Evolutionary conservation across 2,113 vertebrate species (phyloP), one percentile per base, ranked within the genome.

Genomic region (Stomatorhinus ivindoensis): DNA sequence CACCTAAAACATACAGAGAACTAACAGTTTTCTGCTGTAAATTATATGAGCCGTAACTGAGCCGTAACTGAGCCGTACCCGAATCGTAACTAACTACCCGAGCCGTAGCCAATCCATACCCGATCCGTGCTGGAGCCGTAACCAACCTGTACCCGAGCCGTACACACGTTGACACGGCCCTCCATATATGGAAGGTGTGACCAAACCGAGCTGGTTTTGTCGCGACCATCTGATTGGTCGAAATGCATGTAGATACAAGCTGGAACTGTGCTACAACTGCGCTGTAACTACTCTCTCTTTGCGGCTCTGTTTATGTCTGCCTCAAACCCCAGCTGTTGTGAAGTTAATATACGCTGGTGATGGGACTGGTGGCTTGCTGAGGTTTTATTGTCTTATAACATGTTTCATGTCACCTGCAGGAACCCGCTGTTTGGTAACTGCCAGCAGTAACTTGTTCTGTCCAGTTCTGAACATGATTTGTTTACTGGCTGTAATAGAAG

Each of bases 1-100:
- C 21, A 9, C 8, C 61, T 10, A 3, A 65, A 65, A n/a, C 2
- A 17, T 65, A 27, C 61, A 65, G 61, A 11, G 9, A 65, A 65
- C 61, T 27, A 24, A n/a, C n/a, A 10, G 61, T 27, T 65, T 65
- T 27, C 61, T 9, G 10, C 27, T 27, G 9, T 65, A 11, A 65
- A 65, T 2, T 27, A 65, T 65, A n/a, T 11, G 51, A 53, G 51
- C 17, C 4, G 17, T 21, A 53, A 4, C 51, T 0, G 15, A 51
- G 15, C 50, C 3, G 3, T 21, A 19, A 0, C 51, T 1, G 17
- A 53, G 0, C 1, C 0, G 17, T 6, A 10, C 0, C 17, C 4
- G 9, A 53, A 0, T 0, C 1, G 0, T 53, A 53, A 0, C 50
- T 0, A 0, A 51, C 0, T 50, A 21, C 0, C 51, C 4, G 1